A percentile compares a stretch with the other conserved stretches of the same genome.
Conservation (phyloP, 2,113 vertebrate genomes). For the Coptodon rendalli region DNA sequence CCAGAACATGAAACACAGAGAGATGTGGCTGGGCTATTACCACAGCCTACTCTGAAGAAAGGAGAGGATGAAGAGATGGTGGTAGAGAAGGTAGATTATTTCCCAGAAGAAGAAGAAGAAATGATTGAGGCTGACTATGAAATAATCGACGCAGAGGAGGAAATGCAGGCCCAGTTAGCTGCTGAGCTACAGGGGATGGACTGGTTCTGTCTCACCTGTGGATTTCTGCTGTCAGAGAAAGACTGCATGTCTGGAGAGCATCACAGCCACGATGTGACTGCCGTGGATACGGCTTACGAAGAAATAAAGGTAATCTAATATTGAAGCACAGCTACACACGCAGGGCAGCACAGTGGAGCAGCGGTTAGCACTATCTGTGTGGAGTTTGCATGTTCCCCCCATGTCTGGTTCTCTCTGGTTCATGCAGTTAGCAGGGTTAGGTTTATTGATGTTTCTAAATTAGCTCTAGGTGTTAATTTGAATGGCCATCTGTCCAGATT, state of each 20-base stretch:
- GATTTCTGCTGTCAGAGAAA: conserved; percentile 77
- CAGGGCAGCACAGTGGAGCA: not conserved
- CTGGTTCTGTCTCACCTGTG: conserved; percentile 85
- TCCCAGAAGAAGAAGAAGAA: conserved; percentile 62
- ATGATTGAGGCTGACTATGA: conserved; percentile 72
- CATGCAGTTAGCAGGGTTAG: not conserved
- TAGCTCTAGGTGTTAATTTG: not conserved
- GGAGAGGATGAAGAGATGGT: not conserved
- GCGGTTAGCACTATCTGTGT: not conserved
- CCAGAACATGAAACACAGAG: conserved; percentile 35
- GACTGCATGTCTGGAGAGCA: conserved; percentile 77
- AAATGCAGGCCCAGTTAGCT: conserved; percentile 69
- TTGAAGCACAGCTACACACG: not conserved
- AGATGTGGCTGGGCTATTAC: not conserved
- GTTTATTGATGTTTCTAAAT: not conserved
- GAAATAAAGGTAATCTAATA: conserved; percentile 78
- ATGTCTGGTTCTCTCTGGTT: not conserved
- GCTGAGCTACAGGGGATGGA: conserved; percentile 75
- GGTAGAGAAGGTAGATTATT: not conserved
- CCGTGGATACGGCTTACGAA: conserved; percentile 78
- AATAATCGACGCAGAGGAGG: conserved; percentile 75
- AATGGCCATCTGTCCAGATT: not conserved
- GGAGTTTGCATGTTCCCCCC: not conserved
- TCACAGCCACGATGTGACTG: conserved; percentile 76
- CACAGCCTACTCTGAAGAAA: not conserved